These are phyloP conservation scores for Reticulitermes lucifugus DNA, from an alignment of 2,888 invertebrate species.

Conservation along the genomic window DNA sequence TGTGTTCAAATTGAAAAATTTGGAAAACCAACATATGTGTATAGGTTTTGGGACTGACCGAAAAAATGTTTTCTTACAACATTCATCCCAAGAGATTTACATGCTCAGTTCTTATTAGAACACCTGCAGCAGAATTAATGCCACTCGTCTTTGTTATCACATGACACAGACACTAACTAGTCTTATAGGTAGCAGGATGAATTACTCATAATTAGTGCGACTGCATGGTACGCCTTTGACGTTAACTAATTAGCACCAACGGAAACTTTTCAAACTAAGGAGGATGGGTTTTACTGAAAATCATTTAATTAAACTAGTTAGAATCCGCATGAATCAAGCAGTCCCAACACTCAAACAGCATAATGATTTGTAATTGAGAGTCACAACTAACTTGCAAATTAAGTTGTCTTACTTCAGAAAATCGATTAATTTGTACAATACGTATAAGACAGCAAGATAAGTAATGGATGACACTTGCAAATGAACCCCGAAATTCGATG, in stretches of 20 bases:
- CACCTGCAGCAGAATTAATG: no score
- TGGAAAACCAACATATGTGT: no score
- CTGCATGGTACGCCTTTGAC: not conserved
- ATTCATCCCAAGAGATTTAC: no score
- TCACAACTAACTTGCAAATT: not conserved
- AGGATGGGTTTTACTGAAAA: not conserved
- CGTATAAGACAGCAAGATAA: no score
- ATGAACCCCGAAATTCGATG: no score
- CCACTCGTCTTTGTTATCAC: not conserved
- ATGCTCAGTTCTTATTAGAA: no score
- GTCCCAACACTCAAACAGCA: not conserved
- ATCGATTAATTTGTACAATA: no score
- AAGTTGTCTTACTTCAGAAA: not conserved
- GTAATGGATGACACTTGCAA: no score
- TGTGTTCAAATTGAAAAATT: no score
- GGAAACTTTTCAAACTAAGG: not conserved
- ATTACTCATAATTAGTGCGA: not conserved
- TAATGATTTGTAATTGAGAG: slow-evolving; percentile 10
- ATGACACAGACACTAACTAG: not conserved
- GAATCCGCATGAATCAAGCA: not conserved
- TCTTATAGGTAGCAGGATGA: not conserved
- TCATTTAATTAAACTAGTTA: slow-evolving; percentile 19
- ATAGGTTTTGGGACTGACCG: no score
- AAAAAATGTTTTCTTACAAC: no score
- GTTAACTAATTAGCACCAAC: not conserved